Evolutionary conservation across 2,888 invertebrate genomes (phyloP).

Genomic region (Heliconius sara): DNA sequence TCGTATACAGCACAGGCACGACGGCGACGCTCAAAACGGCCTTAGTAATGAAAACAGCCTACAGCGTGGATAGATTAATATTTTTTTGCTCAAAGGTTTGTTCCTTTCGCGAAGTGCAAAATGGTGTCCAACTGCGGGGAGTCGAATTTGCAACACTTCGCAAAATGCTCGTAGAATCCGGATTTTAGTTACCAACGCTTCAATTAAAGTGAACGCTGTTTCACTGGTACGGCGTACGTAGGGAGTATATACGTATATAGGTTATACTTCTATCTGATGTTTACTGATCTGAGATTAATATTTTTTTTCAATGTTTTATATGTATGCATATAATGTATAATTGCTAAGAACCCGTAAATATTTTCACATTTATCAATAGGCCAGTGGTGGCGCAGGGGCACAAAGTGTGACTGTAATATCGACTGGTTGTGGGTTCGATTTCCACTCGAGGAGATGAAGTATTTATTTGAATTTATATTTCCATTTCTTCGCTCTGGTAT

Average conservation of each 20-base stretch:
- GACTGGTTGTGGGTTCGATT: too few species aligned
- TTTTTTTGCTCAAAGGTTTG: slow-evolving; percentile 53
- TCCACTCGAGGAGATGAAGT: too few species aligned
- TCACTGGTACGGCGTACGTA: slow-evolving; percentile 53
- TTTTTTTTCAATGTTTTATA: too few species aligned
- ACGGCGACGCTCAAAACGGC: slow-evolving; percentile 33
- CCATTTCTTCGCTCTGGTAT: too few species aligned
- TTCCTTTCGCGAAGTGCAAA: slow-evolving; percentile 68
- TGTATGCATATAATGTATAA: too few species aligned
- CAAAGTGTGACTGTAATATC: too few species aligned
- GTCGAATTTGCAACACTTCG: slow-evolving; percentile 68
- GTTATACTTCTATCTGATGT: too few species aligned
- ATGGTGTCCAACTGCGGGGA: slow-evolving; percentile 69
- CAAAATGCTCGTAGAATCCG: slow-evolving; percentile 74
- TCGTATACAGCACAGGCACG: slow-evolving; percentile 29
- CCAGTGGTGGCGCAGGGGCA: too few species aligned
- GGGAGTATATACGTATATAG: background rate
- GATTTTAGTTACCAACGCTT: slow-evolving; percentile 66
- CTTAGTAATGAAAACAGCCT: slow-evolving; percentile 49
- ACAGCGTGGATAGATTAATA: slow-evolving; percentile 48
- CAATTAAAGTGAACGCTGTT: slow-evolving; percentile 61
- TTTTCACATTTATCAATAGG: too few species aligned
- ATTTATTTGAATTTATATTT: too few species aligned
- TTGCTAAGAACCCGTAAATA: too few species aligned
- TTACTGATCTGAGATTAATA: too few species aligned